phyloP scores from a whole-genome alignment of 2,113 vertebrate genomes.

The Epinephelus moara region DNA sequence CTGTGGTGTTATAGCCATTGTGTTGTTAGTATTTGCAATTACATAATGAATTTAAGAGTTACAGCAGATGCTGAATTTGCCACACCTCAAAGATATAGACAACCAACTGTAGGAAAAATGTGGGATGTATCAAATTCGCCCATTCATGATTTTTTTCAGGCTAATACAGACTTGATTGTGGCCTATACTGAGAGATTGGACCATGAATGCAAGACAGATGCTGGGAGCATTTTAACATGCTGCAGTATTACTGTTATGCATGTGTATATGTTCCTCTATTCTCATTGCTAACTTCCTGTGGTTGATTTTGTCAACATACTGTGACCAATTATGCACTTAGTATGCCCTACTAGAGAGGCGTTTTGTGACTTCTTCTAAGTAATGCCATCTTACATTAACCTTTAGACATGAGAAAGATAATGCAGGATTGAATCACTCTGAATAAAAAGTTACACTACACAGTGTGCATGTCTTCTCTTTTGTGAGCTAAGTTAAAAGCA shows the following conservation, averaged over 20 bases:
- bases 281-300: not conserved
- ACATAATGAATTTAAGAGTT: not conserved
- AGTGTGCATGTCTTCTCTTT: too few relatives aligned
- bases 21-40: not conserved
- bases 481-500: too few relatives aligned
- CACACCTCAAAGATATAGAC: not conserved
- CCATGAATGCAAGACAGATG: not conserved
- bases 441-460: not conserved
- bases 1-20: not conserved
- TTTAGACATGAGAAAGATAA: not conserved
- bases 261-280: not conserved
- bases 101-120: not conserved
- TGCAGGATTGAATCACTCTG: not conserved
- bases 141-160: not conserved
- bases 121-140: not conserved
- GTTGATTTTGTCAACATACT: not conserved
- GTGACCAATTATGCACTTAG: not conserved
- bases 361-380: not conserved
- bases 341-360: too few relatives aligned
- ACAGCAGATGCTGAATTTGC: not conserved
- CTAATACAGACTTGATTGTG: not conserved
- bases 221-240: not conserved
- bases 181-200: not conserved
- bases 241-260: not conserved
- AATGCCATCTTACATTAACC: not conserved